phyloP scores from a whole-genome alignment of 2,888 invertebrate genomes.

The Vandiemenella viatica region DNA sequence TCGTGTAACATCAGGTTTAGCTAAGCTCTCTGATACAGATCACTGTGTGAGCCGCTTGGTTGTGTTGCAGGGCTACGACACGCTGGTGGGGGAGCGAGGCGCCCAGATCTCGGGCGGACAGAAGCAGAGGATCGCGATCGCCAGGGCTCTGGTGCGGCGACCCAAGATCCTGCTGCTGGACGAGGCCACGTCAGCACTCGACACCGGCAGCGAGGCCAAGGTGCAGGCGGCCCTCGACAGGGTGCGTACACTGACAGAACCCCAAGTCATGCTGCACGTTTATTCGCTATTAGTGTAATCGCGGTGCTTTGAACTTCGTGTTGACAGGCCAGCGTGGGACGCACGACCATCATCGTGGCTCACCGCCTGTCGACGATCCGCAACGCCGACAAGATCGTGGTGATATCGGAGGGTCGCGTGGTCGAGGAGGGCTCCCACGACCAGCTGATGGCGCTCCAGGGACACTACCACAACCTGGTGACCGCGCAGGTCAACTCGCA shows the following conservation, averaged over 20 bases:
- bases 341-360: conserved; percentile 66
- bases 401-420: conserved; percentile 49
- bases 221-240: conserved; percentile 70
- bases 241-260: no score
- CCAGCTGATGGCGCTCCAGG: conserved; percentile 45
- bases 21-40: no score
- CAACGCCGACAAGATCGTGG: conserved; percentile 56
- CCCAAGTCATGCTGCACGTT: no score
- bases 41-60: no score
- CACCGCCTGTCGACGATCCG: conserved; percentile 61
- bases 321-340: conserved; percentile 49
- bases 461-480: conserved; percentile 54
- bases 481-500: conserved; percentile 34
- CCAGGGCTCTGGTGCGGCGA: conserved; percentile 65
- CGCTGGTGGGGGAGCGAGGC: conserved; percentile 69
- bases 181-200: conserved; percentile 81
- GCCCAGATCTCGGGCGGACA: conserved; percentile 76
- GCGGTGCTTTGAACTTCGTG: no score
- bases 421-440: conserved; percentile 56
- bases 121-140: conserved; percentile 81
- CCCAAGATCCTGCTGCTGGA: conserved; percentile 66
- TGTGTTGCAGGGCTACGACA: conserved; percentile 50
- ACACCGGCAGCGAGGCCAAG: conserved; percentile 68
- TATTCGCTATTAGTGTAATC: no score
- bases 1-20: no score